Conservation (phyloP, 2,888 invertebrate genomes). For the Lathronympha strigana region DNA sequence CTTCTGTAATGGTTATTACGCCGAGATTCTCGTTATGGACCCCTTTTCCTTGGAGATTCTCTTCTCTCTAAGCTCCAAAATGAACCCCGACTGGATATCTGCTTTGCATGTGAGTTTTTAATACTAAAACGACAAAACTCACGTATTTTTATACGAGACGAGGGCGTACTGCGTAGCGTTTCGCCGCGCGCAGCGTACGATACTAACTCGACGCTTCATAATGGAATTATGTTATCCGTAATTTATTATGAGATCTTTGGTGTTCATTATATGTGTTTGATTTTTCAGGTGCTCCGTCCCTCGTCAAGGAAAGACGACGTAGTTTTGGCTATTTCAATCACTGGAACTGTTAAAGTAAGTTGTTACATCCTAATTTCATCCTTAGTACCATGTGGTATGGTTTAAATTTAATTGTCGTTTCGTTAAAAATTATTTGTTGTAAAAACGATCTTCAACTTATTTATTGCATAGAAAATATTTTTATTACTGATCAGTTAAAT, state of each 20-base stretch:
- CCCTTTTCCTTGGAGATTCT: conserved; percentile 97
- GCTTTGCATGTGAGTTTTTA: conserved; percentile 91
- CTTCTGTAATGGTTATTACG: conserved; percentile 99
- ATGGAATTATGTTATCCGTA: too few species aligned
- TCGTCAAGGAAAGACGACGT: conserved; percentile 96
- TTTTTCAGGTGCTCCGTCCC: conserved; percentile 85
- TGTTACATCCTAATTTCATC: background rate
- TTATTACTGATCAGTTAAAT: too few species aligned
- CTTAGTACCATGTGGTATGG: background rate
- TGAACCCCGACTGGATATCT: conserved; percentile 99
- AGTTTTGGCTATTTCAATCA: conserved; percentile 96
- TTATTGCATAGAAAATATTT: too few species aligned
- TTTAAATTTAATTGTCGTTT: background rate
- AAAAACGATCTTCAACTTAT: too few species aligned
- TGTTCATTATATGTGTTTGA: background rate
- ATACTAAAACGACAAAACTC: background rate
- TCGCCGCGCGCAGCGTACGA: too few species aligned
- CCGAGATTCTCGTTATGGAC: conserved; percentile 98
- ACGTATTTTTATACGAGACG: too few species aligned
- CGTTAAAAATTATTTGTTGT: background rate
- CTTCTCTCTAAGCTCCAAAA: conserved; percentile 96
- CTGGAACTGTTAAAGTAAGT: conserved; percentile 94
- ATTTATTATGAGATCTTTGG: too few species aligned
- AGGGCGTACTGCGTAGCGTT: too few species aligned
- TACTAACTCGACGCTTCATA: too few species aligned